Evolutionary conservation across 2,888 invertebrate species (phyloP), one percentile per base, ranked within the genome.

Genomic region (Nephrotoma guestfalica): DNA sequence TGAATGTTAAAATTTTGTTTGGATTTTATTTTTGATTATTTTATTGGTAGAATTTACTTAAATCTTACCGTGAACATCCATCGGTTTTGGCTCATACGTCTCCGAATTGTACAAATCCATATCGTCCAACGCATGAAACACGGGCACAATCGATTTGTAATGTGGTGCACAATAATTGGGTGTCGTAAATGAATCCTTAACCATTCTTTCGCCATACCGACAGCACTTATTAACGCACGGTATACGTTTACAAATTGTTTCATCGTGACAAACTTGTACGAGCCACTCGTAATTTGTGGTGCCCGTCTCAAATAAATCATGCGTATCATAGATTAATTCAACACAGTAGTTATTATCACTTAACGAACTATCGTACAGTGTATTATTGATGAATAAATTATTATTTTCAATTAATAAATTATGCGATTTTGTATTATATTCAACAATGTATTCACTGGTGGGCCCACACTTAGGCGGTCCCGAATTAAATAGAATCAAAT

Each of bases 191-290:
- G 41, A 41, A 41, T 84, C 41, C 15, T 84, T 84, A 84, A 84
- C 84, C 84, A 84, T 84, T 45, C 90, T 89, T 88, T 89, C 89
- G 18, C 89, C 89, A 43, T 88, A 88, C 15, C 90, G 90, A 87
- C 91, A 91, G 86, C 91, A 91, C 87, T 91, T 91, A 84, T 89
- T 89, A 83, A 91, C 88, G 86, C 91, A 91, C 0, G 91, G 90
- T 9, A 91, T 87, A 0, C 86, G 87, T n/a, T 89, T 87, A 87
- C 90, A 90, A 4, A 89, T 88, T 4, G 85, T 83, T 40, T 86
- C 85, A 13, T 86, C 86, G 41, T 88, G 87, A 87, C 88, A 88
- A 13, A 87, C 87, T 87, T 88, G 87, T 41, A 87, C 87, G 57
- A 87, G 51, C 18, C 47, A 87, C 45, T 86, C 42, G 41, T 86